Base-by-base conservation (phyloP, 2,888 invertebrate species). In the Fragum whitleyi region DNA sequence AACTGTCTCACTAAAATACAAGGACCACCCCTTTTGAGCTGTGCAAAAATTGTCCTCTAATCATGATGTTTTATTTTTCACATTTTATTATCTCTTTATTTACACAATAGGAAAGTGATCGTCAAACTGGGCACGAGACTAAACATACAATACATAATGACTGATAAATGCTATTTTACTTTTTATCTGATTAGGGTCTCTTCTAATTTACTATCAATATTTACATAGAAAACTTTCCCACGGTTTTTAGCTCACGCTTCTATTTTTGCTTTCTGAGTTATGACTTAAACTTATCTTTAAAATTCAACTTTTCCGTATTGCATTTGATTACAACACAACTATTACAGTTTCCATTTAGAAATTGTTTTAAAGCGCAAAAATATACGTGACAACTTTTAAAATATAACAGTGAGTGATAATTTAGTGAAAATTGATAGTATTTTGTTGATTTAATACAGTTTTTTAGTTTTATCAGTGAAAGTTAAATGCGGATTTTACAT, bases 181-280 rank as follows among this genome's bases (percentile, higher is more conserved):
- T 72, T 62, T 80, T 82, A 82, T 82, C 85, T 82, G 85, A 80
- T 83, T 74, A 53, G 26, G 68, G 32, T n/a, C 51, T 76, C 65
- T 39, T 76, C 77, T 75, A 77, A 69, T 75, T 71, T 76, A 76
- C 76, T 83, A 85, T 85, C 82, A 85, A 85, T 85, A 83, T 83
- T 83, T 85, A 75, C 75, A 70, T 61, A 76, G 79, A 74, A 81
- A 85, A 85, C 85, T 85, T 85, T 85, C 85, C 85, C 85, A 85
- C 85, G 85, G 39, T 85, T 59, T 47, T 70, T 71, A 79, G 62
- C 76, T 67, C 57, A 32, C 42, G 67, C 80, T 82, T 75, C 85
- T 82, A 82, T 85, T 85, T 85, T 82, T 78, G 85, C 81, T 85
- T 36, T 83, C 85, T 74, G 82, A 82, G 82, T 77, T 82, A 82